Percentiles rank a stretch among this genome's conserved stretches.
These are phyloP conservation scores for Actinia equina DNA, from an alignment of 64 coral and sea anemone genomes.

Conservation along the genomic window DNA sequence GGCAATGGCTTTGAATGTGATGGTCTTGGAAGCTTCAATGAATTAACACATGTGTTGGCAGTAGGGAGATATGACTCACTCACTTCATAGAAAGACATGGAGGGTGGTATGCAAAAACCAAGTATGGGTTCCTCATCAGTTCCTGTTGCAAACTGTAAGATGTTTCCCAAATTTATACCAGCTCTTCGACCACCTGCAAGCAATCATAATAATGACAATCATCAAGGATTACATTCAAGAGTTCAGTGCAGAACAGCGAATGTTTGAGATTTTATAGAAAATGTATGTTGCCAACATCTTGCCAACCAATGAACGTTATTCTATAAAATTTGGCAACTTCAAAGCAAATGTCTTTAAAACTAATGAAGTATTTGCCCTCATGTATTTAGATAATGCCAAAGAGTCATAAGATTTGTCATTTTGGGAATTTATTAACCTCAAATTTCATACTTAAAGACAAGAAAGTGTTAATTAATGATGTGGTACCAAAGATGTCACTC, in stretches of 20 bases:
- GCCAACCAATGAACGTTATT: background rate
- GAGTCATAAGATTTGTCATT: too few relatives aligned
- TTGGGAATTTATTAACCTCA: too few relatives aligned
- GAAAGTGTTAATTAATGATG: too few relatives aligned
- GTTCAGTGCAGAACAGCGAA: background rate
- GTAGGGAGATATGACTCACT: conserved; percentile 36
- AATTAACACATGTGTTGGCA: conserved; percentile 36
- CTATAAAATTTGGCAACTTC: background rate
- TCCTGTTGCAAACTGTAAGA: conserved; percentile 42
- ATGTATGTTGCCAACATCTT: background rate
- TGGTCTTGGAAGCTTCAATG: too few relatives aligned
- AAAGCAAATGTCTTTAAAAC: too few relatives aligned
- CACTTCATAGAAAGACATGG: conserved; percentile 22
- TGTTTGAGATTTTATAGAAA: background rate
- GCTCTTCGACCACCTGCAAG: conserved; percentile 34
- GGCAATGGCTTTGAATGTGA: too few relatives aligned
- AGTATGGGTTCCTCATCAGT: conserved; percentile 21
- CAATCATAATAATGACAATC: background rate
- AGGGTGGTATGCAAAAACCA: conserved; percentile 6
- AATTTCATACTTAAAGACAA: too few relatives aligned
- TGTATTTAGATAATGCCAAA: too few relatives aligned
- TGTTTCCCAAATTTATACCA: conserved; percentile 6
- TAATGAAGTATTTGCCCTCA: too few relatives aligned
- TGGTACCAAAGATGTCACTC: too few relatives aligned
- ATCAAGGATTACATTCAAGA: background rate